A percentile compares a stretch with the other conserved stretches of the same genome.
These are phyloP conservation scores for Ophioninae sp. DNA, from an alignment of 2,888 invertebrate species.

Conservation along the genomic window DNA sequence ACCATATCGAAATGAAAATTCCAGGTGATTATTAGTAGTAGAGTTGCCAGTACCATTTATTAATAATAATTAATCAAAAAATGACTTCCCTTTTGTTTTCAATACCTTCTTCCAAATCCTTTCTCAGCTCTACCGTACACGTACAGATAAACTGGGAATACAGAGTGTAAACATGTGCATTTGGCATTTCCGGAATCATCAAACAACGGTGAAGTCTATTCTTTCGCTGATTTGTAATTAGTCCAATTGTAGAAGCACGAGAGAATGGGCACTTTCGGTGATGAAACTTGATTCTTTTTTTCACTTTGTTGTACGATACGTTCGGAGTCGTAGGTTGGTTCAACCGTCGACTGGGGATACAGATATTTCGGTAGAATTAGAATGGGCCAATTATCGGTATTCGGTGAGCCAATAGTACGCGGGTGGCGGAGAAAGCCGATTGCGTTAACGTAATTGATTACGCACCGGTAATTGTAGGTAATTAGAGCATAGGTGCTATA, in stretches of 20 bases:
- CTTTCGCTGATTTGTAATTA: background rate
- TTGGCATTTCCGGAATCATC: background rate
- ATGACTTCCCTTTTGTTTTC: too few relatives aligned
- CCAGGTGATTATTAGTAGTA: too few relatives aligned
- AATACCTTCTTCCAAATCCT: too few relatives aligned
- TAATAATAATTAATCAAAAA: too few relatives aligned
- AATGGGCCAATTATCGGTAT: slow-evolving; percentile 70
- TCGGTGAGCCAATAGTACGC: slow-evolving; percentile 69
- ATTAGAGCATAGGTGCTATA: slow-evolving; percentile 73
- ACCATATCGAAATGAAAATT: too few relatives aligned
- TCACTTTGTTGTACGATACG: slow-evolving; percentile 16
- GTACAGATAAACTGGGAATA: too few relatives aligned
- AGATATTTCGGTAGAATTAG: slow-evolving; percentile 55
- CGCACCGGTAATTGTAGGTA: slow-evolving; percentile 77
- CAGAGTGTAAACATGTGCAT: background rate
- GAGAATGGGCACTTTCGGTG: background rate
- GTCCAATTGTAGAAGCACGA: background rate
- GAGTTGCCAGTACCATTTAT: too few relatives aligned
- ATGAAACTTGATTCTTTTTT: slow-evolving; percentile 6
- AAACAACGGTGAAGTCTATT: background rate
- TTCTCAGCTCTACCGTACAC: too few relatives aligned
- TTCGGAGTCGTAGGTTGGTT: slow-evolving; percentile 2
- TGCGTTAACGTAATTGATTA: slow-evolving; percentile 78
- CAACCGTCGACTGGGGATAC: slow-evolving; percentile 25
- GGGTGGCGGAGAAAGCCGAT: slow-evolving; percentile 67